A percentile compares a stretch with the other conserved stretches of the same genome.
Evolutionary conservation across 2,113 vertebrate species (phyloP).

Genomic region (Oreochromis tanganicae): DNA sequence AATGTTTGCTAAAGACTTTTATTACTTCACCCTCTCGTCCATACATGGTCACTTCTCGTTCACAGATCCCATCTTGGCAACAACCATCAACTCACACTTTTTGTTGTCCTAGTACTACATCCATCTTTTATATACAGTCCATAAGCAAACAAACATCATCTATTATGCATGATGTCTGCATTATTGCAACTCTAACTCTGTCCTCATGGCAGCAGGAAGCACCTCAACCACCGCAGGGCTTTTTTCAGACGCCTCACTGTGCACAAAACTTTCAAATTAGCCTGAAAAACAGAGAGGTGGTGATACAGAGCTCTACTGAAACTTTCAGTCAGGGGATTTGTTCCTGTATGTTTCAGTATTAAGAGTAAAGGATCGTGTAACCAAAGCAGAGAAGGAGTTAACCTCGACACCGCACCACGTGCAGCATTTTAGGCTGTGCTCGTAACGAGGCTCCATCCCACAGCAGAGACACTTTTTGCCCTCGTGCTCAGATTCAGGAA

Average conservation of each 20-base stretch:
- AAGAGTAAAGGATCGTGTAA: not conserved
- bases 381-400: not conserved
- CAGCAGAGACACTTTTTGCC: not conserved
- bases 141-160: not conserved
- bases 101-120: not conserved
- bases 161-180: not conserved
- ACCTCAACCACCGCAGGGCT: too few relatives aligned
- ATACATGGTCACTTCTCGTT: not conserved
- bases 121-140: not conserved
- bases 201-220: not conserved
- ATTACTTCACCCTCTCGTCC: not conserved
- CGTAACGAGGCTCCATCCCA: not conserved
- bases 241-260: too few relatives aligned
- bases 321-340: not conserved
- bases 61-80: too few relatives aligned
- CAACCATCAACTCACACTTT: not conserved
- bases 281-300: too few relatives aligned
- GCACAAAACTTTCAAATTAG: too few relatives aligned
- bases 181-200: too few relatives aligned
- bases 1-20: not conserved
- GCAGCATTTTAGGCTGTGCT: not conserved
- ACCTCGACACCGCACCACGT: not conserved
- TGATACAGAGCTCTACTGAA: too few relatives aligned
- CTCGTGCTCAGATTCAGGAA: not conserved
- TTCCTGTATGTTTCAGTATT: too few relatives aligned